Percentiles rank a stretch among this genome's conserved stretches.
Evolutionary conservation across 1,140 invertebrate genomes (phyloP).

Genomic region (Nautilus pompilius): DNA sequence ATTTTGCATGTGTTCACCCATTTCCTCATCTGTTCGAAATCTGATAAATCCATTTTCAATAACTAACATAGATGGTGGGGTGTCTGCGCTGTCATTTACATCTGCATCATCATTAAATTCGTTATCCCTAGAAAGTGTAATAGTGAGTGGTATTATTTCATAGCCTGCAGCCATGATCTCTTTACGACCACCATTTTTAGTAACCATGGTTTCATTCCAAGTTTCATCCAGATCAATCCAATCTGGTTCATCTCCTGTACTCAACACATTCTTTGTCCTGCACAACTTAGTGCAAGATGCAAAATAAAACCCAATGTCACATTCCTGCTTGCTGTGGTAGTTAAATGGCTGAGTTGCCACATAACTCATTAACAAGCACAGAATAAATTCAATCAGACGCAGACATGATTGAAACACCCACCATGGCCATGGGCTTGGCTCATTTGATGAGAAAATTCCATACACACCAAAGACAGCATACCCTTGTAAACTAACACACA

Average conservation of each 20-base stretch:
- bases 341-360: conserved; percentile 65
- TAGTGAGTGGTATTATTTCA: conserved; percentile 1
- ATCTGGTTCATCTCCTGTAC: background rate
- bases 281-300: conserved; percentile 7
- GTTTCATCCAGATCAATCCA: conserved; percentile 6
- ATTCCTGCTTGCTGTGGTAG: conserved; percentile 9
- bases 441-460: conserved; percentile 54
- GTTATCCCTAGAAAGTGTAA: background rate
- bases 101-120: background rate
- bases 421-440: conserved; percentile 71
- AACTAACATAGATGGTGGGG: conserved; percentile 16
- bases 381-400: conserved; percentile 76
- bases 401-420: conserved; percentile 85
- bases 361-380: conserved; percentile 78
- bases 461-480: conserved; percentile 76
- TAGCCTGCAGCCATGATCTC: background rate
- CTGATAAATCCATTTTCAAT: conserved; percentile 19
- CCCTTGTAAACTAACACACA: conserved; percentile 76
- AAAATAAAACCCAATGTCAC: conserved; percentile 1
- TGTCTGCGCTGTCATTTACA: background rate
- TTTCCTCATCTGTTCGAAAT: conserved; percentile 19
- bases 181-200: background rate
- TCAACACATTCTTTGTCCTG: conserved; percentile 15
- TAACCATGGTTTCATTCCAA: background rate
- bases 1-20: conserved; percentile 3